Evolutionary conservation across 2,113 vertebrate species (phyloP).

Genomic region (Toxotes chatareus): DNA sequence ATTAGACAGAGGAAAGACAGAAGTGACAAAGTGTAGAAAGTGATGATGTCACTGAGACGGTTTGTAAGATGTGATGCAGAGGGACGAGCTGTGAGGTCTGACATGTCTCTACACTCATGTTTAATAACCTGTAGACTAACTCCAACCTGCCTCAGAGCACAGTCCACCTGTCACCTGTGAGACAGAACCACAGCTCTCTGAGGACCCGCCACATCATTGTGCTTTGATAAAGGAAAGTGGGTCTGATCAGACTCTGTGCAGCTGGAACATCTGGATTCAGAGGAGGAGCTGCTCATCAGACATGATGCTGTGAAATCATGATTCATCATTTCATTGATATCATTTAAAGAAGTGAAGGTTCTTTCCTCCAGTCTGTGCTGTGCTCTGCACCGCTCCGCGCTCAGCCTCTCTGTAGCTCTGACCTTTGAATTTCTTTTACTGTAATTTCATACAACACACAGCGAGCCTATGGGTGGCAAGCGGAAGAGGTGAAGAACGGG

Average conservation of each 20-base stretch:
- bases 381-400: not conserved
- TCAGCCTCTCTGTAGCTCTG: no score
- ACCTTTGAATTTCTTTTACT: not conserved
- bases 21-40: not conserved
- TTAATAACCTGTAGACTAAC: no score
- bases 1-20: constrained; percentile 1
- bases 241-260: not conserved
- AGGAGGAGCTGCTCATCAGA: not conserved
- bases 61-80: no score
- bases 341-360: no score
- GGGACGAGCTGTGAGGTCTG: no score
- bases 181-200: not conserved
- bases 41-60: no score
- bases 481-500: constrained; percentile 70
- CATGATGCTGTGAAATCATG: not conserved
- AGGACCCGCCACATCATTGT: not conserved
- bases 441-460: constrained; percentile 1
- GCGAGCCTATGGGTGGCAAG: constrained; percentile 52
- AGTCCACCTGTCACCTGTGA: no score
- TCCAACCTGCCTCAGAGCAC: no score
- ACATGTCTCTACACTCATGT: no score
- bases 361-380: not conserved
- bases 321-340: not conserved
- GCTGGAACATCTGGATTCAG: not conserved
- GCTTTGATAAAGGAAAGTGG: not conserved